These are phyloP conservation scores for Petromus typicus DNA, from an alignment of 2,113 vertebrate genomes.

Conservation along the genomic window DNA sequence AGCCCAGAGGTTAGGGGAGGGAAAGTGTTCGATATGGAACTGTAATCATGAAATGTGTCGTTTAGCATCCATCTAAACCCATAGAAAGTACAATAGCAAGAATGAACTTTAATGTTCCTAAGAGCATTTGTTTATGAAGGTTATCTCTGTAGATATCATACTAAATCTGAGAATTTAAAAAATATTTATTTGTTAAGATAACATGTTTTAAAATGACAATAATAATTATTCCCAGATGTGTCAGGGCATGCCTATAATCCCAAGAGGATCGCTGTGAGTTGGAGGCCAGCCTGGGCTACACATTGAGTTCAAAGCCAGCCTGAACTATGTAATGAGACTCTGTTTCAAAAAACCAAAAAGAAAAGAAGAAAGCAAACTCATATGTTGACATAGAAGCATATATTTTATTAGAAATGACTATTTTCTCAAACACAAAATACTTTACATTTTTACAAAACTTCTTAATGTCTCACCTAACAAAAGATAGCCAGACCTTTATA, in stretches of 20 bases:
- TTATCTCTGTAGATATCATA: not conserved
- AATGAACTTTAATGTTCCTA: not conserved
- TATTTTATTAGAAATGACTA: conserved; percentile 14
- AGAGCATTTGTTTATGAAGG: not conserved
- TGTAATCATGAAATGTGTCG: not conserved
- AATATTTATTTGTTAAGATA: not conserved
- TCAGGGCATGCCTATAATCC: not conserved
- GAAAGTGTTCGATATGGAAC: not conserved
- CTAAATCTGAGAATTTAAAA: conserved; percentile 17
- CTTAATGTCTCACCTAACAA: not conserved
- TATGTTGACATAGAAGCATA: not conserved
- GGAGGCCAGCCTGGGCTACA: no score
- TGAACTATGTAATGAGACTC: no score
- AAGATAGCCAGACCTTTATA: not conserved
- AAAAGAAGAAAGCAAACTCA: not conserved
- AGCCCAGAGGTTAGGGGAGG: not conserved
- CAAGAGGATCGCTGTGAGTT: not conserved
- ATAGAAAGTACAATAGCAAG: not conserved
- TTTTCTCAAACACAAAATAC: conserved; percentile 9
- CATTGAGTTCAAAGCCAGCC: no score
- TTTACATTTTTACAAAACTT: conserved; percentile 33
- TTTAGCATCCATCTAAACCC: not conserved
- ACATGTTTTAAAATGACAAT: not conserved
- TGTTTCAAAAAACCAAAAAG: not conserved
- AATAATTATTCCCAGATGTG: not conserved